phyloP scores from a whole-genome alignment of 2,797 vertebrate genomes.

The Hemitrygon akajei region DNA sequence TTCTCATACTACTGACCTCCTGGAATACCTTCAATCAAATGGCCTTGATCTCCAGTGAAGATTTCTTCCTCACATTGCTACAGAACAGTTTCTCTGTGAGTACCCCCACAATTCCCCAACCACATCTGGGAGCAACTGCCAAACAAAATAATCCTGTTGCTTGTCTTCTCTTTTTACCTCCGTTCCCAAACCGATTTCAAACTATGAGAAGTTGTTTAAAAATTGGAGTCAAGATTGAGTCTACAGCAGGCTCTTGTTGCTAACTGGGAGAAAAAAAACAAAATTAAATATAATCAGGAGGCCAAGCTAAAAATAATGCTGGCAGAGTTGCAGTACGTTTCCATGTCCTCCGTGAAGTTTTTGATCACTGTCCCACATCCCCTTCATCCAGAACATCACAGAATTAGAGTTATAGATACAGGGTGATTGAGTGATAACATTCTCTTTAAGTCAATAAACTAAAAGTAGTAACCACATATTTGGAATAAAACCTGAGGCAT shows the following conservation, averaged over 20 bases:
- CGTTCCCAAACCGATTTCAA: background rate
- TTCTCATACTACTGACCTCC: background rate
- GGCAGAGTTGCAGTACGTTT: background rate
- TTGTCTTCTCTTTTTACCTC: background rate
- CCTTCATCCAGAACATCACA: background rate
- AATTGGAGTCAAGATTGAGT: background rate
- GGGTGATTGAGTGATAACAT: background rate
- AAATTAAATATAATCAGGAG: background rate
- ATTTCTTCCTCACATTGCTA: background rate
- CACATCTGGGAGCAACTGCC: background rate
- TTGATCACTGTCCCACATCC: too few relatives aligned
- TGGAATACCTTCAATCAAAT: background rate
- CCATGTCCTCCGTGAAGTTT: background rate
- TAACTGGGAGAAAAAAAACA: background rate
- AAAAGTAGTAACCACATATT: background rate
- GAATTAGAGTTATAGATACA: background rate
- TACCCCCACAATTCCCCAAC: too few relatives aligned
- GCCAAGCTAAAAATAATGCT: background rate
- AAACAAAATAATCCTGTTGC: background rate
- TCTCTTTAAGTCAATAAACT: background rate
- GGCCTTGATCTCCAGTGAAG: background rate
- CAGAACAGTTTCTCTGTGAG: background rate
- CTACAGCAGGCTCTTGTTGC: background rate
- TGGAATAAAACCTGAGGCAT: background rate
- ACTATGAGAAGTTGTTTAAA: background rate